Evolutionary conservation across 2,113 vertebrate species (phyloP), one percentile per base, ranked within the genome.

Genomic region (Cephalopholis sonnerati): DNA sequence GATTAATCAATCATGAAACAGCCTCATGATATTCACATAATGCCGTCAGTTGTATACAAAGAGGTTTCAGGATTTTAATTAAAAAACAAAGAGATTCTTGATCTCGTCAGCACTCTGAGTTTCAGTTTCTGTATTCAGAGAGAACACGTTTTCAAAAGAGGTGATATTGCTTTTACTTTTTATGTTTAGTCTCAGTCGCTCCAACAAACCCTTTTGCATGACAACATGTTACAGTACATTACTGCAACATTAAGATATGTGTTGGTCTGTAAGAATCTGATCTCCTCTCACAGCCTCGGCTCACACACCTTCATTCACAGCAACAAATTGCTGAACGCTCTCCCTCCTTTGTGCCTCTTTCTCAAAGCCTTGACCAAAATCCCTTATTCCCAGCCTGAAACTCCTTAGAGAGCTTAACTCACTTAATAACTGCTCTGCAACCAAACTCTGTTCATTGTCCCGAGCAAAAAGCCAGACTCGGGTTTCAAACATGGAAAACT

Each of bases 401-500:
- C 75, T 87, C 84, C 75, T 74, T 29, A 58, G 77, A 80, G 76
- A 66, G 39, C 46, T 82, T 5, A 32, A 67, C 71, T 55, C 29
- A 44, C 17, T 76, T 81, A 44, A 79, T 72, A 83, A 68, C 74
- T 2, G 15, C 41, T 50, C 54, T 89, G 74, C 58, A 77, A 79
- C 71, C 59, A 1, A 82, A 76, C 82, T 67, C 81, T 70, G 0
- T 36, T 48, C 80, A 83, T 84, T 74, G 72, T 87, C n/a, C 10
- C 0, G 15, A 71, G 62, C 51, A 70, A 9, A 82, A 80, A 36
- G 46, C 70, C 8, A 0, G 1, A 70, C 81, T 93, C 84, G 0
- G 39, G 78, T 91, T 91, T 87, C 84, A 62, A n/a, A 74, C 41
- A 1, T 7, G 17, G 39, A 71, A 24, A 53, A 61, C 36, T 63